Percentiles rank a stretch among this genome's conserved stretches.
phyloP scores from a whole-genome alignment of 1,140 invertebrate genomes.

The Drosophila guanche region DNA sequence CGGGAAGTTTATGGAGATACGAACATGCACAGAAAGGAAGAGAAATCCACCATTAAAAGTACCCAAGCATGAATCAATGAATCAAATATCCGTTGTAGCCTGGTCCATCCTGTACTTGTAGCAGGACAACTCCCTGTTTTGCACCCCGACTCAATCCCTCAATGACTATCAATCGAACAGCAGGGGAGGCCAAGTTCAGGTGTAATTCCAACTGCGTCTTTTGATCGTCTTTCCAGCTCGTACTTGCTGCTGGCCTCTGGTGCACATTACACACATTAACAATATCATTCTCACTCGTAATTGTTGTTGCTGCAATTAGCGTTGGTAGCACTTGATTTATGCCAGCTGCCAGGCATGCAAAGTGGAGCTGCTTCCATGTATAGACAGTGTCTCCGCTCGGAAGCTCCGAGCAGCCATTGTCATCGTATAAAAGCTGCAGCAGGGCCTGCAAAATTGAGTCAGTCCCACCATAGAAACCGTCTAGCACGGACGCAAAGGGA shows the following conservation, averaged over 20 bases:
- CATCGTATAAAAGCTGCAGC: conserved; percentile 57
- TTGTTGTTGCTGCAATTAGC: conserved; percentile 64
- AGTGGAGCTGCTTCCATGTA: conserved; percentile 66
- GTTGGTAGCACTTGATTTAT: conserved; percentile 70
- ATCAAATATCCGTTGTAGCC: conserved; percentile 2
- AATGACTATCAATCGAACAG: conserved; percentile 18
- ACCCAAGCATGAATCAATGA: not conserved
- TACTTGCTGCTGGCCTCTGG: conserved; percentile 7
- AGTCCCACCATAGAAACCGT: conserved; percentile 40
- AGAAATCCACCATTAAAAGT: not conserved
- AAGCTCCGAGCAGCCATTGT: conserved; percentile 9
- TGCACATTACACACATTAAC: conserved; percentile 46
- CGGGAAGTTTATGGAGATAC: too few species aligned
- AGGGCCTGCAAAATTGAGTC: conserved; percentile 52
- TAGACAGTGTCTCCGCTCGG: conserved; percentile 51
- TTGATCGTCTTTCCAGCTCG: conserved; percentile 16
- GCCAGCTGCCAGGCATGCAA: conserved; percentile 47
- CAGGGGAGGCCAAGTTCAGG: conserved; percentile 32
- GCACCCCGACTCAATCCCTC: conserved; percentile 1
- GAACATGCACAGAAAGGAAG: not conserved
- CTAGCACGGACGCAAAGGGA: conserved; percentile 45
- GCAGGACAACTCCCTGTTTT: conserved; percentile 12
- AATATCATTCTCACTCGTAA: conserved; percentile 47
- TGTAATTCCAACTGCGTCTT: conserved; percentile 56
- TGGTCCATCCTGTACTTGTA: conserved; percentile 7